These are phyloP conservation scores for Xiphophorus birchmanni DNA, from an alignment of 2,797 vertebrate species.

Conservation along the genomic window DNA sequence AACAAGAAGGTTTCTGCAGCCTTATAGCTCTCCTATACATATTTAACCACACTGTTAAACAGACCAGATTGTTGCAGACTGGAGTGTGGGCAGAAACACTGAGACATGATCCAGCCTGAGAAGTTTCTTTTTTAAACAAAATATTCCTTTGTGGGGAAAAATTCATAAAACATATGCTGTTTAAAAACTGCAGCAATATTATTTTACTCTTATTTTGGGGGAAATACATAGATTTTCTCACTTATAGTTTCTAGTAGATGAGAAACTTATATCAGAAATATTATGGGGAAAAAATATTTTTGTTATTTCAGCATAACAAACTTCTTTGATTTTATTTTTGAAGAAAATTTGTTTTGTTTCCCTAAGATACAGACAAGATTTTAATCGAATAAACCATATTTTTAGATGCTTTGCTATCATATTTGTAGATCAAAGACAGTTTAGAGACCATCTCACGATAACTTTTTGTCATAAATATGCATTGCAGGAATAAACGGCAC, in stretches of 20 bases:
- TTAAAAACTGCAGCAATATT: not conserved
- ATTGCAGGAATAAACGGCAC: not conserved
- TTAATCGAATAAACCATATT: not conserved
- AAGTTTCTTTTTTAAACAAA: not conserved
- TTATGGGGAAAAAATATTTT: too few relatives aligned
- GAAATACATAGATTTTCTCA: not conserved
- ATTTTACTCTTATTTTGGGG: not conserved
- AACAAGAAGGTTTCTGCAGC: conserved; percentile 20
- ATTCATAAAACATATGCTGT: conserved; percentile 24
- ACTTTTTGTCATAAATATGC: not conserved
- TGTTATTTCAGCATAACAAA: too few relatives aligned
- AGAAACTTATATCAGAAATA: not conserved
- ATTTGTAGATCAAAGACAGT: not conserved
- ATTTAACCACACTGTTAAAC: conserved; percentile 36
- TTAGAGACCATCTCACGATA: not conserved
- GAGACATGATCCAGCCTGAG: conserved; percentile 19
- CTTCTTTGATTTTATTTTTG: not conserved
- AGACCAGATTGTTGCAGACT: conserved; percentile 20
- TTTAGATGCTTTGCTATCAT: not conserved
- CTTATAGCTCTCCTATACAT: conserved; percentile 35
- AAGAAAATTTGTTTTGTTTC: not conserved
- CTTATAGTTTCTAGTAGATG: not conserved
- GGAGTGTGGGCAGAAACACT: conserved; percentile 11
- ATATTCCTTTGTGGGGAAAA: conserved; percentile 16
- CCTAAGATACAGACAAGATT: not conserved